Conservation (phyloP, 2,888 invertebrate species). For the Eupsilia transversa region DNA sequence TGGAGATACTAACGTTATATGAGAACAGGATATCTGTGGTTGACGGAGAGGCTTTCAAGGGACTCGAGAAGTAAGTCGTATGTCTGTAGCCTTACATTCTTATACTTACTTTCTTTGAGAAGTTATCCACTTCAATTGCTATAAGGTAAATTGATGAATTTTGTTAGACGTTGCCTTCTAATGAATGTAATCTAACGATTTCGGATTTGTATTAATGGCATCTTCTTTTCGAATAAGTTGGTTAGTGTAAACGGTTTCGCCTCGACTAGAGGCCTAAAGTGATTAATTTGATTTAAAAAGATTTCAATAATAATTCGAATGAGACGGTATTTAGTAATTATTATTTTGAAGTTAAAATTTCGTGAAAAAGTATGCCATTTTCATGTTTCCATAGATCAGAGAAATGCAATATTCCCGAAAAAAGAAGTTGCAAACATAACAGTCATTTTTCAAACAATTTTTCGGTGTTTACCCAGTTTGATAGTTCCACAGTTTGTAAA, state of each 20-base stretch:
- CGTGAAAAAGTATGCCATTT: not conserved
- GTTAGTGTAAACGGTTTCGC: not conserved
- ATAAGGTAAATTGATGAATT: not conserved
- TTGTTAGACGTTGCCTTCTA: not conserved
- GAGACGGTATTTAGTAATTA: not conserved
- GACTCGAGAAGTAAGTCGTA: conserved; percentile 94
- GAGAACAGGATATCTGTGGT: conserved; percentile 95
- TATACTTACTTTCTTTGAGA: not conserved
- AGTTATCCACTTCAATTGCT: not conserved
- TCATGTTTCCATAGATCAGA: not conserved
- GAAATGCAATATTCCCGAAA: not conserved
- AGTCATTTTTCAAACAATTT: not conserved
- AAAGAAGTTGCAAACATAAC: no score
- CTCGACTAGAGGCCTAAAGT: not conserved
- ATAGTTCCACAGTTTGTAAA: conserved; percentile 3
- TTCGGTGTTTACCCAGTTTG: not conserved
- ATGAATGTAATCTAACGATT: not conserved
- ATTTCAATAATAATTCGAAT: not conserved
- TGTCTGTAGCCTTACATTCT: not conserved
- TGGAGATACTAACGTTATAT: conserved; percentile 96
- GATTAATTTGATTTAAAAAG: not conserved
- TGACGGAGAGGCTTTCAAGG: conserved; percentile 96
- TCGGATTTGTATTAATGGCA: not conserved
- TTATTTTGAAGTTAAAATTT: not conserved
- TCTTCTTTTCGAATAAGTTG: conserved; percentile 12